Percentiles rank a stretch among this genome's conserved stretches.
phyloP scores from a whole-genome alignment of 2,888 invertebrate genomes.

The Lepas anatifera region DNA sequence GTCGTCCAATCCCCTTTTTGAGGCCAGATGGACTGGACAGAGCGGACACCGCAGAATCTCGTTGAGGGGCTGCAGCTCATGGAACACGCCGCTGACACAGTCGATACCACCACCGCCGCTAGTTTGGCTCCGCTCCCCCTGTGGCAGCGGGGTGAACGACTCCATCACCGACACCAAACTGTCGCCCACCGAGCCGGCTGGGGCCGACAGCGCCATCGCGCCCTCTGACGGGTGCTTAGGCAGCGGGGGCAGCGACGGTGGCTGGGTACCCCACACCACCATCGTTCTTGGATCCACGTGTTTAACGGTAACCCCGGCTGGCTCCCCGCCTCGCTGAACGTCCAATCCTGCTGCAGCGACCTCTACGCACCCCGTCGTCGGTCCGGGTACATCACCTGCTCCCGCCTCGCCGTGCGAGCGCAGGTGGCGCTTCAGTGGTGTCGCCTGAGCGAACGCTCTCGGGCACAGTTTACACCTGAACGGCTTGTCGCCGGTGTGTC shows the following conservation, averaged over 20 bases:
- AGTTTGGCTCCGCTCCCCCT: too few species aligned
- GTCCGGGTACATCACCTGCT: background rate
- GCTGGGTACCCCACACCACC: background rate
- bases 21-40: background rate
- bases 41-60: background rate
- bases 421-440: background rate
- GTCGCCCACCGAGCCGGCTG: too few species aligned
- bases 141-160: background rate
- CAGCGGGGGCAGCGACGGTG: background rate
- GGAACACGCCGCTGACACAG: background rate
- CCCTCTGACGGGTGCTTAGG: background rate
- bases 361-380: background rate
- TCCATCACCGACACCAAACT: background rate
- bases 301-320: background rate
- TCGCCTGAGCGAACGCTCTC: background rate
- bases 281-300: background rate
- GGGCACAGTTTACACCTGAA: background rate
- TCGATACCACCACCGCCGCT: background rate
- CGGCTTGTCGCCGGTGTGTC: background rate
- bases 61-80: background rate
- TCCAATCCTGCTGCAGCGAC: background rate
- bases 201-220: background rate
- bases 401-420: background rate
- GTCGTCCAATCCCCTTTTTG: background rate
- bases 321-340: too few species aligned